Percentiles rank a stretch among this genome's conserved stretches.
These are phyloP conservation scores for Galemys pyrenaicus DNA, from an alignment of 2,113 vertebrate species.

Conservation along the genomic window DNA sequence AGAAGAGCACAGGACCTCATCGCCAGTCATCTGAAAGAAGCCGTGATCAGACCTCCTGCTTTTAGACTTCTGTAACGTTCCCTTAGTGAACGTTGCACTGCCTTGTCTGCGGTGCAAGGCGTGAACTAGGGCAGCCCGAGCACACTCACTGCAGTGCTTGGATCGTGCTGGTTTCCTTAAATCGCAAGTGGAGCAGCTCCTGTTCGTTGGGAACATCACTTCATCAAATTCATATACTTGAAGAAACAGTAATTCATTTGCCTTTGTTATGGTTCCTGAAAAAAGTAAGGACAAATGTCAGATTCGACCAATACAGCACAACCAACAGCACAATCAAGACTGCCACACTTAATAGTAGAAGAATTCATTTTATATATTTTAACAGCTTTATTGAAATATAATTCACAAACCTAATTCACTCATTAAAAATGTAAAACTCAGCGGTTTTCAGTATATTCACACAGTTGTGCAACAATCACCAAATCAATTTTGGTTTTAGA, in stretches of 20 bases:
- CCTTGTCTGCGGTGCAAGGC: accelerated
- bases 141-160: conserved; percentile 93
- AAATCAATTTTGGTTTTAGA: background rate
- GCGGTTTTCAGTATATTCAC: background rate
- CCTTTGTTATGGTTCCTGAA: conserved; percentile 91
- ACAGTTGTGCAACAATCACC: background rate
- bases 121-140: accelerated
- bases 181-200: conserved; percentile 88
- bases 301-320: background rate
- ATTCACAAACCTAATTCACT: background rate
- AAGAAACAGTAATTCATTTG: conserved; percentile 84
- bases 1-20: background rate
- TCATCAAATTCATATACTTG: conserved; percentile 90
- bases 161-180: conserved; percentile 94
- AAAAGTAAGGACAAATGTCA: background rate
- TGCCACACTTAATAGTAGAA: background rate
- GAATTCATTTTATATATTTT: background rate
- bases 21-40: no score
- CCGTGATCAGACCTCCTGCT: background rate
- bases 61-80: background rate
- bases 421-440: background rate
- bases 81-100: no score
- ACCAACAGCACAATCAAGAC: background rate
- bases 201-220: conserved; percentile 88
- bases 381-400: background rate